Evolutionary conservation across 2,888 invertebrate genomes (phyloP).

Genomic region (Morpho deidamia): DNA sequence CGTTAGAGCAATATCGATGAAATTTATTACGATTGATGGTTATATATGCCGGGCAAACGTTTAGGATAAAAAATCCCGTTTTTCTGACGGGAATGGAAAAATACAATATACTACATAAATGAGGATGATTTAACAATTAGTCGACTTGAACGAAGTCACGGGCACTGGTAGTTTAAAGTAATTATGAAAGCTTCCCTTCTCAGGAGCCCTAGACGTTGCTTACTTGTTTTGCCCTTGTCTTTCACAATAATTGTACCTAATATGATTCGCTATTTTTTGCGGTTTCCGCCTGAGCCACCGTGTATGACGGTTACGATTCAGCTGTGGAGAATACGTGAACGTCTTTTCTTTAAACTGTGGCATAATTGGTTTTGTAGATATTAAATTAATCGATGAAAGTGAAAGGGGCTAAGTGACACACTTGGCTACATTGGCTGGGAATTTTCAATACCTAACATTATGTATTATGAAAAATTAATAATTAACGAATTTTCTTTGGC

Average conservation of each 20-base stretch:
- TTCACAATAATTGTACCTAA: conserved; percentile 45
- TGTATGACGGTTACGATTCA: conserved; percentile 73
- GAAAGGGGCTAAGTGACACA: conserved; percentile 31
- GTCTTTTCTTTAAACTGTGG: not conserved
- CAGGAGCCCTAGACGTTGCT: conserved; percentile 18
- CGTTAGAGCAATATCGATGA: no score
- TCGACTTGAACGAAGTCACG: not conserved
- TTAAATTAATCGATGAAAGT: conserved; percentile 27
- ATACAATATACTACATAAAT: no score
- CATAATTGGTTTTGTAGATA: conserved; percentile 29
- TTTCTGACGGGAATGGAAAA: no score
- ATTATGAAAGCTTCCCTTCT: conserved; percentile 16
- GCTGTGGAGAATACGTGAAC: conserved; percentile 21
- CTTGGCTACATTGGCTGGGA: conserved; percentile 45
- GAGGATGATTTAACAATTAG: no score
- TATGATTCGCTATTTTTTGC: conserved; percentile 69
- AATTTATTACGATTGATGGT: no score
- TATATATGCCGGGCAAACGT: no score
- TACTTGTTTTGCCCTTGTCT: conserved; percentile 42
- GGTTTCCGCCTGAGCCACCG: conserved; percentile 68
- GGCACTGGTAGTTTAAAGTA: not conserved
- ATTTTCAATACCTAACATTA: conserved; percentile 21
- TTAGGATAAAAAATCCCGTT: no score
- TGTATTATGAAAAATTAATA: not conserved
- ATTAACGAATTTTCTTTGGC: no score